phyloP scores from a whole-genome alignment of 2,113 vertebrate species.

The Aplodontia rufa region DNA sequence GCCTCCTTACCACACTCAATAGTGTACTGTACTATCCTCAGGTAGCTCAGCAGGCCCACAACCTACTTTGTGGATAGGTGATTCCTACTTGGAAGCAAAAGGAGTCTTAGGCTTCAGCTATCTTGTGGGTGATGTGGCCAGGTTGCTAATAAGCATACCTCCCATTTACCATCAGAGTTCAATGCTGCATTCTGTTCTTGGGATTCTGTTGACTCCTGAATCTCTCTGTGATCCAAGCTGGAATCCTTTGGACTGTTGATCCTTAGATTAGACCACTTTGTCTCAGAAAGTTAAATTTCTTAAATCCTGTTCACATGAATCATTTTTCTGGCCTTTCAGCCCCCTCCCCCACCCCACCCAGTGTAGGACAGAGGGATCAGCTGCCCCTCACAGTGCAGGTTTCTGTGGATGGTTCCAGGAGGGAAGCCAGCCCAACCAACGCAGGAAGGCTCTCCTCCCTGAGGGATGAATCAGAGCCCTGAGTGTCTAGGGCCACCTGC shows the following conservation, averaged over 20 bases:
- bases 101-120: background rate
- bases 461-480: background rate
- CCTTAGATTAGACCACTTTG: background rate
- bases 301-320: constrained; percentile 39
- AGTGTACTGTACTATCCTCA: background rate
- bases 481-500: background rate
- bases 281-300: constrained; percentile 47
- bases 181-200: background rate
- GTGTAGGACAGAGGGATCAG: background rate
- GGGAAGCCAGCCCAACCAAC: background rate
- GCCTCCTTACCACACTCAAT: background rate
- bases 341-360: background rate
- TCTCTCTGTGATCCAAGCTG: constrained; percentile 19
- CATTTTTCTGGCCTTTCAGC: constrained; percentile 13
- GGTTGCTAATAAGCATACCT: background rate
- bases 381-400: background rate
- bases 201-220: background rate
- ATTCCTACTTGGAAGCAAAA: background rate
- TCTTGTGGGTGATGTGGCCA: background rate
- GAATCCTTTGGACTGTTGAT: background rate
- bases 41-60: background rate
- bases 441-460: background rate
- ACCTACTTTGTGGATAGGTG: background rate
- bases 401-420: background rate
- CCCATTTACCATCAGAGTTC: background rate